These are phyloP conservation scores for Phaedon cochleariae DNA, from an alignment of 2,888 invertebrate genomes.

Conservation along the genomic window DNA sequence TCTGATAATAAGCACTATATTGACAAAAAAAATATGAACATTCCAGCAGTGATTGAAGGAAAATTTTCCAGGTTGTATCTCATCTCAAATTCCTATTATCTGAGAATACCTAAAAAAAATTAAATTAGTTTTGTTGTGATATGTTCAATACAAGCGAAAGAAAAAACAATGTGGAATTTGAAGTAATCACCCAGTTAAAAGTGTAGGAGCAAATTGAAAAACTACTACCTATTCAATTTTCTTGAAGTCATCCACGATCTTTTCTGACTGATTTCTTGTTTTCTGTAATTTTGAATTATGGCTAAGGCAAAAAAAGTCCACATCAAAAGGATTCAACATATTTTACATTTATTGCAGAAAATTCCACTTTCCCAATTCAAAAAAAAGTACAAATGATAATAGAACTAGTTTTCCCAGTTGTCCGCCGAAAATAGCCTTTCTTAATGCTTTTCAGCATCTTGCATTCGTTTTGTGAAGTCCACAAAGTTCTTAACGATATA, in stretches of 20 bases:
- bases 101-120: too few species aligned
- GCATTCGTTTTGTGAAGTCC: conserved; percentile 19
- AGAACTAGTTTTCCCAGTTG: background rate
- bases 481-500: conserved; percentile 32
- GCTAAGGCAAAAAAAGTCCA: background rate
- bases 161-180: background rate
- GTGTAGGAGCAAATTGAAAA: background rate
- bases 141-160: too few species aligned
- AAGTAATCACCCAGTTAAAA: background rate
- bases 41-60: too few species aligned
- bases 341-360: background rate
- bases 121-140: too few species aligned
- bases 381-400: background rate
- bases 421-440: background rate
- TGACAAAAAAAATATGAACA: too few species aligned
- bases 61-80: too few species aligned
- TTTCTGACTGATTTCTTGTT: background rate
- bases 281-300: background rate
- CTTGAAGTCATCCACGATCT: background rate
- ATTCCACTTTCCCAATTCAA: background rate
- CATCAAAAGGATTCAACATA: background rate
- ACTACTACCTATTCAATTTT: background rate
- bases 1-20: too few species aligned
- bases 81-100: too few species aligned
- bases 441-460: background rate